Base-by-base conservation (phyloP, 2,888 invertebrate species). In the Ferdinandea cuprea region DNA sequence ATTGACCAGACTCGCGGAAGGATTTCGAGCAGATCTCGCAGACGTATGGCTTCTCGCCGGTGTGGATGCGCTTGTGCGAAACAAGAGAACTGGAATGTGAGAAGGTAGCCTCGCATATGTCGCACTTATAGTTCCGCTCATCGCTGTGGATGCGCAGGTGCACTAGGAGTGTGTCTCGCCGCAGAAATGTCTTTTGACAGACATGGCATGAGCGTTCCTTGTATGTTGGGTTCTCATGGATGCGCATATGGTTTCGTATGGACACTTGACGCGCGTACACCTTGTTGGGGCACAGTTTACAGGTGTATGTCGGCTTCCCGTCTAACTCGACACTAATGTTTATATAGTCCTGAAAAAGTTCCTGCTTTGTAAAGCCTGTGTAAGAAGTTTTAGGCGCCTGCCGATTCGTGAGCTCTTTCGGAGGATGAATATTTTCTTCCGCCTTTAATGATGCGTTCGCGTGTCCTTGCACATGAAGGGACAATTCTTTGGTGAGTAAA, bases 31-130 rank as follows among this genome's bases (percentile, higher is more conserved):
- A 84, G 7, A 84, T 79, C 0, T 15, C 6, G 21, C 84, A 84
- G 0, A 15, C 9, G 13, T 84, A 84, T 0, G 79, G 84, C 17
- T 79, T 84, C 21, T 84, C 84, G 5, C 84, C 84, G 37, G 65
- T 59, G 48, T 84, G 84, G 8, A 84, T 84, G 17, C 84, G 84
- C 48, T 74, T 79, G 54, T 84, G 84, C 8, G 84, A 84, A 5
- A 84, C 84, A 11, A 84, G 69, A 6, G 84, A 84, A 52, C 84
- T 84, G 79, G 84, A 84, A 84, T 84, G 84, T 69, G 78, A 66
- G 25, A 84, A 84, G 4, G 58, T 35, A 4, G 79, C 78, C 0
- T 71, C 65, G 37, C 84, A 84, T 11, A 79, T 19, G 32, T 83
- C 63, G 61, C 83, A 83, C 40, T 73, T 66, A 52, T 83, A 83